These are phyloP conservation scores for Osmerus eperlanus DNA, from an alignment of 2,113 vertebrate species.

Conservation along the genomic window DNA sequence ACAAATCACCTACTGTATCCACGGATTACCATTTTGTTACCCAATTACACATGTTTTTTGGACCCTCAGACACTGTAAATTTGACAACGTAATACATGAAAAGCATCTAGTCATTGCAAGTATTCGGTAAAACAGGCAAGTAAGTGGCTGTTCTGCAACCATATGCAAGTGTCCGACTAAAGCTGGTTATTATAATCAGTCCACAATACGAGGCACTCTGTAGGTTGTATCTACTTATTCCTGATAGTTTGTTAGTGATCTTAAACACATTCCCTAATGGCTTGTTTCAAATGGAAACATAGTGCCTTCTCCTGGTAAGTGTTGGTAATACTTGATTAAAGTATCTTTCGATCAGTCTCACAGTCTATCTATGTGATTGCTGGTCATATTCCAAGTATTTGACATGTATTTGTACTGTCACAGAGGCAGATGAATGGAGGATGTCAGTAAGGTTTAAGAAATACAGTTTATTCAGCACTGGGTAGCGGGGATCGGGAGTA, in stretches of 20 bases:
- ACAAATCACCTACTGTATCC: too few species aligned
- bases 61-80: too few species aligned
- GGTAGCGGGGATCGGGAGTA: conserved; percentile 42
- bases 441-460: conserved; percentile 67
- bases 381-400: neutral
- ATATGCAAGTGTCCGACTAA: too few species aligned
- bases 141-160: too few species aligned
- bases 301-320: conserved; percentile 42
- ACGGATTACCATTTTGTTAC: too few species aligned
- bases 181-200: too few species aligned
- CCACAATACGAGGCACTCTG: too few species aligned
- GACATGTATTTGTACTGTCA: neutral
- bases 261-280: neutral
- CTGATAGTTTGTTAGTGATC: neutral
- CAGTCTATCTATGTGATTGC: neutral
- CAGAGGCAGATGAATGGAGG: conserved; percentile 39
- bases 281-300: conserved; percentile 16
- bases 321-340: conserved; percentile 22
- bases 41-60: too few species aligned
- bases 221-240: too few species aligned
- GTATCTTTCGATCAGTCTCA: neutral
- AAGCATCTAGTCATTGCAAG: too few species aligned
- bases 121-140: too few species aligned
- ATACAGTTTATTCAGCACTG: conserved; percentile 74
- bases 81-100: too few species aligned